A percentile compares a stretch with the other conserved stretches of the same genome.
These are phyloP conservation scores for Cenopis cana DNA, from an alignment of 2,888 invertebrate genomes.

Conservation along the genomic window DNA sequence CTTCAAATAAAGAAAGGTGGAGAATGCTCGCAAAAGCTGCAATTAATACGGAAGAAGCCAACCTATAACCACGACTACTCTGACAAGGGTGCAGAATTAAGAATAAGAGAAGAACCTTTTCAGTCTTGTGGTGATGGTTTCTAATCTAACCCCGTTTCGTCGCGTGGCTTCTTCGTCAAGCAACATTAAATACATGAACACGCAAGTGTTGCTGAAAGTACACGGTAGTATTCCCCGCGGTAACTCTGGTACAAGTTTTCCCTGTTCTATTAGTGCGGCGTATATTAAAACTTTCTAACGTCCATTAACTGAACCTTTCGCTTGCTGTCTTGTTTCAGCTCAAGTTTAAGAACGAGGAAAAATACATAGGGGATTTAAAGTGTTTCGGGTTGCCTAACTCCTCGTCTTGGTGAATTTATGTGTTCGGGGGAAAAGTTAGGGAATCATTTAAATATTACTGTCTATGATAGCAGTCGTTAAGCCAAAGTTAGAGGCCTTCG, in stretches of 20 bases:
- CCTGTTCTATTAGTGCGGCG: slow-evolving; percentile 68
- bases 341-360: slow-evolving; percentile 23
- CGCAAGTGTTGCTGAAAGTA: background rate
- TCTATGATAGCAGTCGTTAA: no score
- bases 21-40: no score
- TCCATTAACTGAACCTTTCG: slow-evolving; percentile 65
- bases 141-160: no score
- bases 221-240: slow-evolving; percentile 44
- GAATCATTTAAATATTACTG: slow-evolving; percentile 11
- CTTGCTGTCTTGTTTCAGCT: slow-evolving; percentile 48
- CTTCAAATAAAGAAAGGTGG: no score
- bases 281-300: slow-evolving; percentile 73
- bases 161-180: no score
- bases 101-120: no score
- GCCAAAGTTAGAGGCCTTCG: no score
- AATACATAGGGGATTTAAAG: slow-evolving; percentile 33
- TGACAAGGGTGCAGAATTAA: no score
- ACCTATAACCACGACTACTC: no score
- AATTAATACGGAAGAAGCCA: no score
- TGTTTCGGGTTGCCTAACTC: slow-evolving; percentile 19
- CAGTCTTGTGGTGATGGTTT: no score
- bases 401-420: slow-evolving; percentile 22
- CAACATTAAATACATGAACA: no score
- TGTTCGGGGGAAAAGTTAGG: slow-evolving; percentile 9
- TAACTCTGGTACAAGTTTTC: slow-evolving; percentile 52